Percentiles rank a stretch among this genome's conserved stretches.
Evolutionary conservation across 2,888 invertebrate species (phyloP).

Genomic region (Pristionchus mayeri): DNA sequence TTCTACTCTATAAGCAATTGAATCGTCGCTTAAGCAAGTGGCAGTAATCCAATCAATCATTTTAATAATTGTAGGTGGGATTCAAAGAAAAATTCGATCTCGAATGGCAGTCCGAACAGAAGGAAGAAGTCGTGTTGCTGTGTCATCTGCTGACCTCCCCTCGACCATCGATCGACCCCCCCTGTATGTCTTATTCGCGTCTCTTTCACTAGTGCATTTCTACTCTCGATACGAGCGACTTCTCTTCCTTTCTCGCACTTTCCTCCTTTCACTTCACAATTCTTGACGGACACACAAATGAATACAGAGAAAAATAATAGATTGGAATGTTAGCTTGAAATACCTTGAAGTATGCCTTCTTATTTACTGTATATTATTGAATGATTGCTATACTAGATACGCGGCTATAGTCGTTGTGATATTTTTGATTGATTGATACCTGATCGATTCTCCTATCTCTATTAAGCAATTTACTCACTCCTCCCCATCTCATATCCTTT

Average conservation of each 20-base stretch:
- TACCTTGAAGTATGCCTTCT: conserved; percentile 3
- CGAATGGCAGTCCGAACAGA: conserved; percentile 42
- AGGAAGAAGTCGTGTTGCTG: conserved; percentile 64
- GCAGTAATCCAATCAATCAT: not conserved
- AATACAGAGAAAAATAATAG: conserved; percentile 26
- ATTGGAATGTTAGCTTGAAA: conserved; percentile 11
- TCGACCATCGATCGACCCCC: not conserved
- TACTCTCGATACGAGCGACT: conserved; percentile 19
- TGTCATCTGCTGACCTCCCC: conserved; percentile 59
- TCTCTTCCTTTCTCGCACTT: not conserved
- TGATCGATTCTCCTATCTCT: conserved; percentile 34
- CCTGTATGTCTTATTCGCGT: not conserved
- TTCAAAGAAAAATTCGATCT: conserved; percentile 32
- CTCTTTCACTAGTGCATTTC: conserved; percentile 35
- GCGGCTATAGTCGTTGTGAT: conserved; percentile 39
- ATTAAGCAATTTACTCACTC: not conserved
- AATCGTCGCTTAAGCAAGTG: no score
- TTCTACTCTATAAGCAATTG: no score
- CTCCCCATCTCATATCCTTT: conserved; percentile 31
- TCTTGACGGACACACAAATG: conserved; percentile 32
- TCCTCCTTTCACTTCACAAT: not conserved
- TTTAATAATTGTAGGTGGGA: not conserved
- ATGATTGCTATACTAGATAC: conserved; percentile 22
- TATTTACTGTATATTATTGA: conserved; percentile 24
- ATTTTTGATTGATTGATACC: conserved; percentile 26